phyloP scores from a whole-genome alignment of 1,140 invertebrate genomes.

The Drosophila murphyi region DNA sequence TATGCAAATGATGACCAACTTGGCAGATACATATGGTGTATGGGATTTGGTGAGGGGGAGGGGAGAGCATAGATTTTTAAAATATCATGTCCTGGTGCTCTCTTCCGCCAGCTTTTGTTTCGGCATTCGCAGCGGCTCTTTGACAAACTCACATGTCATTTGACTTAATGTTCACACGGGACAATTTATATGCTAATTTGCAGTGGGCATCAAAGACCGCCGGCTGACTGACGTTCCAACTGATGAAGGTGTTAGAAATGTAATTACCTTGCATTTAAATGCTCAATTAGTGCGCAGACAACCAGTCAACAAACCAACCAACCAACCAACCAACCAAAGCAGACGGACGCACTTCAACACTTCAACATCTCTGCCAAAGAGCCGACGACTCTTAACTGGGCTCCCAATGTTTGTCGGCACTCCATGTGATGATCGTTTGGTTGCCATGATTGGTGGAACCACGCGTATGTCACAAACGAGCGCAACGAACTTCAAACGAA shows the following conservation, averaged over 20 bases:
- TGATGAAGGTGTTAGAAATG: slow-evolving; percentile 81
- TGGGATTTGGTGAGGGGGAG: too few species aligned
- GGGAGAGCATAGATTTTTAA: slow-evolving; percentile 53
- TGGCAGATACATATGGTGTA: too few species aligned
- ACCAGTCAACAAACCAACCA: slow-evolving; percentile 1
- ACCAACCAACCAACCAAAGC: slow-evolving; percentile 13
- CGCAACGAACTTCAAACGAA: slow-evolving; percentile 54
- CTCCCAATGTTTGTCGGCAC: background rate
- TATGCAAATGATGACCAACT: slow-evolving; percentile 60
- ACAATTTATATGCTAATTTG: slow-evolving; percentile 83
- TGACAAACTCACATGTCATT: slow-evolving; percentile 82
- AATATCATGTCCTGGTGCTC: slow-evolving; percentile 69
- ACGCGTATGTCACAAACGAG: slow-evolving; percentile 75
- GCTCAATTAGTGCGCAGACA: slow-evolving; percentile 80
- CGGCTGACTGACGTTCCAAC: slow-evolving; percentile 63
- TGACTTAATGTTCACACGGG: slow-evolving; percentile 82
- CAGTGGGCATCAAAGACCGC: slow-evolving; percentile 74
- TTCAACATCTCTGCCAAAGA: slow-evolving; percentile 4
- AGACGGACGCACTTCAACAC: slow-evolving; percentile 22
- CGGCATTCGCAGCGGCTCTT: slow-evolving; percentile 54
- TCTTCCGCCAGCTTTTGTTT: slow-evolving; percentile 69
- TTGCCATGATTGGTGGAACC: slow-evolving; percentile 72
- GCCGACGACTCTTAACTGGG: background rate
- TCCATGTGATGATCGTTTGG: slow-evolving; percentile 28
- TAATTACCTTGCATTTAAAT: slow-evolving; percentile 82